Evolutionary conservation across 2,797 vertebrate genomes (phyloP).

Genomic region (Phrynocephalus forsythii): DNA sequence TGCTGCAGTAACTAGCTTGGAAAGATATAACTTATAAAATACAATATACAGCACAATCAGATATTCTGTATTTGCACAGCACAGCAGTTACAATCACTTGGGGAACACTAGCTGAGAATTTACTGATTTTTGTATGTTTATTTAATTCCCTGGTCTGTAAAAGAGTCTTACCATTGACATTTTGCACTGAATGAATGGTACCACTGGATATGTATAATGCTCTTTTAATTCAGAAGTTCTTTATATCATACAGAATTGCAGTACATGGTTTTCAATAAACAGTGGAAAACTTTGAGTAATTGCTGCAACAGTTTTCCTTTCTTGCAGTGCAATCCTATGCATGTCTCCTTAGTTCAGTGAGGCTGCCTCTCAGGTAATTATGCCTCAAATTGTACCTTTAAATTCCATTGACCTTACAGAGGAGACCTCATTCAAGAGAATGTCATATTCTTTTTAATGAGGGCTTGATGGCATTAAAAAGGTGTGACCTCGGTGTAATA

Average conservation of each 20-base stretch:
- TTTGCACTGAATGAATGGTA: background rate
- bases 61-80: constrained; percentile 34
- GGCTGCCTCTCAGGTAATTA: background rate
- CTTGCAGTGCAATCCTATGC: background rate
- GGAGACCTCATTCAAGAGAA: background rate
- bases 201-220: constrained; percentile 6
- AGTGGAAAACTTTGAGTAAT: constrained; percentile 19
- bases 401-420: constrained; percentile 21
- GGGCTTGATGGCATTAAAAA: background rate
- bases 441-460: background rate
- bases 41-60: constrained; percentile 35
- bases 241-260: constrained; percentile 21
- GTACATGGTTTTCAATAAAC: constrained; percentile 25
- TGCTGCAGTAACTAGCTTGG: constrained; percentile 63
- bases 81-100: constrained; percentile 54
- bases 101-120: constrained; percentile 58
- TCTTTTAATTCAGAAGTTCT: constrained; percentile 24
- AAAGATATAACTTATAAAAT: constrained; percentile 68
- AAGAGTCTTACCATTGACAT: constrained; percentile 20
- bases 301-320: background rate
- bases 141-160: constrained; percentile 56
- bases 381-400: background rate
- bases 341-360: background rate
- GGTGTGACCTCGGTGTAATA: background rate
- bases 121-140: constrained; percentile 54